A percentile compares a stretch with the other conserved stretches of the same genome.
phyloP scores from a whole-genome alignment of 1,140 invertebrate species.

The Vanessa tameamea region DNA sequence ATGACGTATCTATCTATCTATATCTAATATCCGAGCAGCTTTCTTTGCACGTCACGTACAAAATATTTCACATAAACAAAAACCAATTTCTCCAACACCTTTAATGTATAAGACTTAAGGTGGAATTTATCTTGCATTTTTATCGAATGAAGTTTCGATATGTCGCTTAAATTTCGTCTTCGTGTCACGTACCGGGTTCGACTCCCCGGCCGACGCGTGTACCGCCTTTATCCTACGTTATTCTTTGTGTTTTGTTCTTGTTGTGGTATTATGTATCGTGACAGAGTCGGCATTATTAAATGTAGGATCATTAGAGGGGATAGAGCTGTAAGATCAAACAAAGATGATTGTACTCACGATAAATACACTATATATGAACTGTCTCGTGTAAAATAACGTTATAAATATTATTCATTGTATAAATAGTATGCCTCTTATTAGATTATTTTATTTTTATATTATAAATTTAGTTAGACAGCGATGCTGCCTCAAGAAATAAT shows the following conservation, averaged over 20 bases:
- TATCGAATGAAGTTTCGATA: constrained; percentile 31
- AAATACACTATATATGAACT: background rate
- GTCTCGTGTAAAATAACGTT: background rate
- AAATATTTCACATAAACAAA: constrained; percentile 37
- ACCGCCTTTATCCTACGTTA: constrained; percentile 49
- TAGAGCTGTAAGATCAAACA: background rate
- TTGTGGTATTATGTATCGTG: constrained; percentile 54
- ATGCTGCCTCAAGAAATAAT: too few relatives aligned
- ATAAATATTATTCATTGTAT: too few relatives aligned
- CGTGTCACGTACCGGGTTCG: constrained; percentile 56
- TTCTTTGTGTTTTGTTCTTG: constrained; percentile 64
- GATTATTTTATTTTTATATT: too few relatives aligned
- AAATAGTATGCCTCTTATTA: too few relatives aligned
- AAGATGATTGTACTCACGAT: background rate
- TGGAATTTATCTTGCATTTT: constrained; percentile 32
- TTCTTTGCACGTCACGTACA: constrained; percentile 44
- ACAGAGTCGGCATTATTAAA: constrained; percentile 57
- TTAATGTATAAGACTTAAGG: constrained; percentile 36
- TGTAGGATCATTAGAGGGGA: constrained; percentile 36
- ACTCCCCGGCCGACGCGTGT: constrained; percentile 51
- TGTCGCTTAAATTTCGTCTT: constrained; percentile 47
- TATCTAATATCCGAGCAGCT: constrained; percentile 56
- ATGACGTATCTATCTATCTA: constrained; percentile 20
- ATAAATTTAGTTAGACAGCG: too few relatives aligned
- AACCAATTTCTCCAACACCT: constrained; percentile 25